Evolutionary conservation across 2,797 vertebrate species (phyloP).

Genomic region (Paratrypauchen microcephalus): DNA sequence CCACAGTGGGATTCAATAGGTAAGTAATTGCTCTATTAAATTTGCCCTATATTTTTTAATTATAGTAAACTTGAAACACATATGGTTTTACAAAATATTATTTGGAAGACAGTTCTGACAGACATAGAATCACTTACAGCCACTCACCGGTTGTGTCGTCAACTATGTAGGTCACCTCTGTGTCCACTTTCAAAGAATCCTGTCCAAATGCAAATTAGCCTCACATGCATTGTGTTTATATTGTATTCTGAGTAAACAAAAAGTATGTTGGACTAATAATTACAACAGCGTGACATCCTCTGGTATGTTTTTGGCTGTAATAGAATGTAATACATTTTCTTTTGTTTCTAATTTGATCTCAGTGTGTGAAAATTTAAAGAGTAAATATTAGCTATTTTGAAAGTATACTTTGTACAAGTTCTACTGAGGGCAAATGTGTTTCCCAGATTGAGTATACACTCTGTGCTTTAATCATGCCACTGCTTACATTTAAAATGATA

Average conservation of each 20-base stretch:
- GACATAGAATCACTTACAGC: conserved; percentile 16
- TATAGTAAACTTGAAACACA: background rate
- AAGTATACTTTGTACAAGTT: background rate
- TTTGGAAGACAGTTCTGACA: conserved; percentile 5
- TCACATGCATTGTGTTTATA: background rate
- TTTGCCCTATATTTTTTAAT: conserved; percentile 4
- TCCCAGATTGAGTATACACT: background rate
- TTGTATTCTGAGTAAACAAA: background rate
- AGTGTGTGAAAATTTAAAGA: background rate
- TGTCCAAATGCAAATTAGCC: conserved; percentile 8
- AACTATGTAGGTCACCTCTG: conserved; percentile 42
- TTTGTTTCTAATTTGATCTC: background rate
- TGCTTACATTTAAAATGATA: background rate
- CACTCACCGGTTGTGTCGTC: conserved; percentile 23
- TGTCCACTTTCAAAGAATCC: conserved; percentile 13
- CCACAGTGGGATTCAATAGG: conserved; percentile 27
- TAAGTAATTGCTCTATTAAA: conserved; percentile 44
- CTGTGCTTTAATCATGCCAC: background rate
- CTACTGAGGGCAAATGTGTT: background rate
- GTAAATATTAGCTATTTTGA: background rate
- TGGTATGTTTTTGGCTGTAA: too few relatives aligned
- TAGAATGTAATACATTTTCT: background rate
- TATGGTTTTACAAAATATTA: background rate
- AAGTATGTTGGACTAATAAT: background rate
- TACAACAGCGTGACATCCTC: background rate